These are phyloP conservation scores for Sicus ferrugineus DNA, from an alignment of 2,888 invertebrate species.

Conservation along the genomic window DNA sequence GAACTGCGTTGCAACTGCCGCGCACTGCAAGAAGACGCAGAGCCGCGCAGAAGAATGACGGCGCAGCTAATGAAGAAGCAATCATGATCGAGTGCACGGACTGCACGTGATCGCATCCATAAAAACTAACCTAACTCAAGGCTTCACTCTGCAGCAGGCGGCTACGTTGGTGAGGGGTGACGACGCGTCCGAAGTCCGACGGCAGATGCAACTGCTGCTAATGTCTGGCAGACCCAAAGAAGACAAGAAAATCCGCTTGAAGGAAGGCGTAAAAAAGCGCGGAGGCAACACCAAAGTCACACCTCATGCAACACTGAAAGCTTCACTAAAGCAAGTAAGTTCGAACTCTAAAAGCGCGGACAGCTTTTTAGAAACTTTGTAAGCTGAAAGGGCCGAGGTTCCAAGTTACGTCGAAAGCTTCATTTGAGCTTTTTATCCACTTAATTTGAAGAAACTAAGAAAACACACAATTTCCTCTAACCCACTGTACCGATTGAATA, in stretches of 20 bases:
- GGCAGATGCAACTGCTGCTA: background rate
- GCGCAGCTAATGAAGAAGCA: slow-evolving; percentile 9
- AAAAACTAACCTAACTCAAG: slow-evolving; percentile 43
- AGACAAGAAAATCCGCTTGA: background rate
- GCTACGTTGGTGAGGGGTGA: background rate
- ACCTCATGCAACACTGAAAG: background rate
- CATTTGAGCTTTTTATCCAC: no score
- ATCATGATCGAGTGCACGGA: background rate
- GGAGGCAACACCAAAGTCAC: background rate
- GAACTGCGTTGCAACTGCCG: slow-evolving; percentile 26
- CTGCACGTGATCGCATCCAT: background rate
- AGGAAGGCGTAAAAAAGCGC: background rate
- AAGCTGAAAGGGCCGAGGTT: background rate
- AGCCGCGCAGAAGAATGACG: no score
- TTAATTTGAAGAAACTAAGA: no score
- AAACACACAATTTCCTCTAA: no score
- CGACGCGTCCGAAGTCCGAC: background rate
- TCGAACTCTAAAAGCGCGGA: background rate
- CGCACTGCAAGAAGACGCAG: slow-evolving; percentile 23
- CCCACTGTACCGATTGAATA: no score
- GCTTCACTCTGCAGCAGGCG: slow-evolving; percentile 10
- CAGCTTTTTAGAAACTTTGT: background rate
- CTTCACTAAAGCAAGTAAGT: background rate
- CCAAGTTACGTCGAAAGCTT: no score
- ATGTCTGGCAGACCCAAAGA: background rate